These are phyloP conservation scores for Erebia palarica DNA, from an alignment of 2,888 invertebrate genomes.

Conservation along the genomic window DNA sequence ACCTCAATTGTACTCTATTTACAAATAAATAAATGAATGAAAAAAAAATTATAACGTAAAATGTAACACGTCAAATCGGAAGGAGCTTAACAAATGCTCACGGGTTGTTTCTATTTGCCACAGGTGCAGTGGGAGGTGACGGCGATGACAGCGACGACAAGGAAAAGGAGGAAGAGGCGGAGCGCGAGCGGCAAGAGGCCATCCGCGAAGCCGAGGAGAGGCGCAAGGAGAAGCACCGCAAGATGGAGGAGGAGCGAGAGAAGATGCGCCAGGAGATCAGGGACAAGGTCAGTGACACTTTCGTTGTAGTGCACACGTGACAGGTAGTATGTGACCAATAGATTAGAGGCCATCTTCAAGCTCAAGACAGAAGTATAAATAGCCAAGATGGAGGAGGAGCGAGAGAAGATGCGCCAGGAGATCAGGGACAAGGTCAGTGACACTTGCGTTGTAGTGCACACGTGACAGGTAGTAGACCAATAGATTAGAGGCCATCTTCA, in stretches of 20 bases:
- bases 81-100: neutral
- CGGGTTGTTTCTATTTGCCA: conserved; percentile 47
- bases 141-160: conserved; percentile 96
- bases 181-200: conserved; percentile 98
- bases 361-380: conserved; percentile 99
- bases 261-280: conserved; percentile 99
- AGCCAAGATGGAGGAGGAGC: conserved; percentile 99
- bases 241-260: conserved; percentile 99
- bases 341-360: conserved; percentile 92
- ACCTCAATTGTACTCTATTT: too few relatives aligned
- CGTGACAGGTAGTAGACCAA: too few relatives aligned
- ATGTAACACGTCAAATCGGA: too few relatives aligned
- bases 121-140: conserved; percentile 95
- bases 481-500: too few relatives aligned
- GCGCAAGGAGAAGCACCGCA: conserved; percentile 99
- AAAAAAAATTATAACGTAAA: too few relatives aligned
- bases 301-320: conserved; percentile 56
- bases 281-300: conserved; percentile 92
- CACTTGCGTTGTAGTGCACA: conserved; percentile 91
- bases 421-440: conserved; percentile 99
- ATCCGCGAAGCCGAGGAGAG: conserved; percentile 98
- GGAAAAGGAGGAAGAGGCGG: conserved; percentile 99
- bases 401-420: conserved; percentile 99
- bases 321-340: conserved; percentile 94
- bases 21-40: too few relatives aligned